Base-by-base conservation (phyloP, 2,113 vertebrate genomes). In the Potamarius usumacintae region DNA sequence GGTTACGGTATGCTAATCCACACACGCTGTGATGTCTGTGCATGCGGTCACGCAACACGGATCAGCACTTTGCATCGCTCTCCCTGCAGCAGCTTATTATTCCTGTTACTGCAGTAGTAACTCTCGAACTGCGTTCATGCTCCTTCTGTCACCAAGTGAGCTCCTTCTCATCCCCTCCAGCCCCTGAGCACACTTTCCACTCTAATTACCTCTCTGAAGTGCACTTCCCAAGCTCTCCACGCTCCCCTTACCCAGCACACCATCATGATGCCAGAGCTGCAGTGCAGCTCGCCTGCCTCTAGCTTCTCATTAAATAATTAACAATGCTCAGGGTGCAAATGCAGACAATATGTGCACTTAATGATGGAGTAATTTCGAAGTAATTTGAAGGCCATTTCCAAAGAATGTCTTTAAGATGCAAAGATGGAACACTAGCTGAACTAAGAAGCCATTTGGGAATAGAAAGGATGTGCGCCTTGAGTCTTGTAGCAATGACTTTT, bases 251-350 rank as follows among this genome's bases (percentile, higher is more conserved):
- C 57, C 78, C 87, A 83, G 50, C 50, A 86, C 81, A 89, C 48
- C 84, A 86, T 78, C 52, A 14, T 80, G 84, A 83, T 84, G 89
- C 90, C 90, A 90, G 87, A 88, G 82, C 88, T 88, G 78, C 88
- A 77, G 79, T 86, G 52, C 85, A 81, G 77, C 58, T 82, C 1
- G 72, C 78, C 22, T 67, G 65, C 88, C 82, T 74, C 76, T n/a
- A 90, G 83, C 89, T 67, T 30, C 87, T 91, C 88, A 87, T 92
- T 91, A 92, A 82, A 88, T 93, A 92, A 94, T 91, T 92, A 91
- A 92, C 91, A 88, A 74, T 82, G 34, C 84, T 89, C 71, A 62
- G 42, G 63, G 83, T 90, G 71, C 79, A 48, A 91, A 91, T 7
- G 74, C 65, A 86, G 90, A 86, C 89, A 91, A 92, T 91, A 90